Conservation (phyloP, 2,797 vertebrate genomes). For the Rhincodon typus region DNA sequence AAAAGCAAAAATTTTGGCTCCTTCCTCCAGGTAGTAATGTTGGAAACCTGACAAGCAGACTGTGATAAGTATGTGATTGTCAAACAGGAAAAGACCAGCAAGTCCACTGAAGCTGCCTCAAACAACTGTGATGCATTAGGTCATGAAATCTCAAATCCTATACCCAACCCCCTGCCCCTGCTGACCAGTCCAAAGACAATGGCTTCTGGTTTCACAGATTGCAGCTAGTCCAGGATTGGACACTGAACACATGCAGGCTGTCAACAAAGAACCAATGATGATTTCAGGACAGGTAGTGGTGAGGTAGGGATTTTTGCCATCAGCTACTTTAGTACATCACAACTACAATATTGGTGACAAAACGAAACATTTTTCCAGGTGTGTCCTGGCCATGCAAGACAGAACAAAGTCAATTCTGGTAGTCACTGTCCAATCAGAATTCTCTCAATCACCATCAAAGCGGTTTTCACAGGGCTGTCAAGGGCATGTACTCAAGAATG, state of each 20-base stretch:
- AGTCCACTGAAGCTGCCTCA: not conserved
- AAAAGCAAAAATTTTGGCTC: not conserved
- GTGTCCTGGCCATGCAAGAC: too few species aligned
- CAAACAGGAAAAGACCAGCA: not conserved
- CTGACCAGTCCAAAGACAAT: not conserved
- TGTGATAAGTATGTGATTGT: not conserved
- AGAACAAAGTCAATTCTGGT: too few species aligned
- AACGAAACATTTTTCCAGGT: too few species aligned
- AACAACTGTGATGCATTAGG: not conserved
- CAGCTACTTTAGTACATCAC: too few species aligned
- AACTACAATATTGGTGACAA: too few species aligned
- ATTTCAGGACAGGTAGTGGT: not conserved
- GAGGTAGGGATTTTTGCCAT: too few species aligned
- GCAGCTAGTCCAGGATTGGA: not conserved
- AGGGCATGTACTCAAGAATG: too few species aligned
- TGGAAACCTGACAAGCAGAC: not conserved
- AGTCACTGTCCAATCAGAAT: too few species aligned
- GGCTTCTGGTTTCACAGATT: not conserved
- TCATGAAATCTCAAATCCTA: not conserved
- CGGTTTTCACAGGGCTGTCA: too few species aligned
- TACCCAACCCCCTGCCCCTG: too few species aligned
- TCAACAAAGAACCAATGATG: not conserved
- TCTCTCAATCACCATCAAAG: too few species aligned
- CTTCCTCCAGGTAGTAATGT: not conserved
- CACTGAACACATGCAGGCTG: not conserved